These are phyloP conservation scores for Eupelmus urozonus DNA, from an alignment of 2,888 invertebrate genomes.

Conservation along the genomic window DNA sequence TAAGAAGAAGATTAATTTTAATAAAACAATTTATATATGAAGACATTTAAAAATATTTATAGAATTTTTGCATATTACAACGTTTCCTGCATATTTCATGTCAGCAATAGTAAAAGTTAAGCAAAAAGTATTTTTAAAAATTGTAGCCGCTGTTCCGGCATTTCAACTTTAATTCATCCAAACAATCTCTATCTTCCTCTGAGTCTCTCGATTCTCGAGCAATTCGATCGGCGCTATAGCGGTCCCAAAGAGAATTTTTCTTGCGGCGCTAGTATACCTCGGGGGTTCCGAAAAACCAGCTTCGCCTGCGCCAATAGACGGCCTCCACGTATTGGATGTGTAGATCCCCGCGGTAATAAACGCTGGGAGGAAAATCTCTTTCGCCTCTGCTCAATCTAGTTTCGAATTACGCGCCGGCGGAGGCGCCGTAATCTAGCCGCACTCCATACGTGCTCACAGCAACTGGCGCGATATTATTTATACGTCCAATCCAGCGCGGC, in stretches of 20 bases:
- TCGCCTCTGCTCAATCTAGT: conserved; percentile 29
- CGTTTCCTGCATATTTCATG: too few relatives aligned
- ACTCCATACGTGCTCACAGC: not conserved
- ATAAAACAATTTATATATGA: too few relatives aligned
- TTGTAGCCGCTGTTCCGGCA: too few relatives aligned
- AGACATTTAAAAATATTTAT: too few relatives aligned
- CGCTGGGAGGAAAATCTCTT: conserved; percentile 18
- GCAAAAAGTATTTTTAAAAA: too few relatives aligned
- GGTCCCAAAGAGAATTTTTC: not conserved
- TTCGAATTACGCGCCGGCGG: conserved; percentile 16
- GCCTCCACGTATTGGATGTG: not conserved
- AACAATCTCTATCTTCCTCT: not conserved
- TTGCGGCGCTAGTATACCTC: not conserved
- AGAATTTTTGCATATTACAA: too few relatives aligned
- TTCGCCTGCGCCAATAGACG: not conserved
- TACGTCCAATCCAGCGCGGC: conserved; percentile 22
- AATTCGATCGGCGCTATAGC: not conserved
- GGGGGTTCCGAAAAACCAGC: not conserved
- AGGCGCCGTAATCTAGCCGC: not conserved
- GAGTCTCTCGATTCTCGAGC: too few relatives aligned
- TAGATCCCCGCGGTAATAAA: too few relatives aligned
- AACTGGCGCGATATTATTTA: conserved; percentile 38
- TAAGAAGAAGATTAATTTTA: too few relatives aligned
- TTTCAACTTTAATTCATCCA: not conserved
- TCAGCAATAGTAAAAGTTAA: too few relatives aligned